phyloP scores from a whole-genome alignment of 2,797 vertebrate genomes.

The Enteromius afrohamiltoni region DNA sequence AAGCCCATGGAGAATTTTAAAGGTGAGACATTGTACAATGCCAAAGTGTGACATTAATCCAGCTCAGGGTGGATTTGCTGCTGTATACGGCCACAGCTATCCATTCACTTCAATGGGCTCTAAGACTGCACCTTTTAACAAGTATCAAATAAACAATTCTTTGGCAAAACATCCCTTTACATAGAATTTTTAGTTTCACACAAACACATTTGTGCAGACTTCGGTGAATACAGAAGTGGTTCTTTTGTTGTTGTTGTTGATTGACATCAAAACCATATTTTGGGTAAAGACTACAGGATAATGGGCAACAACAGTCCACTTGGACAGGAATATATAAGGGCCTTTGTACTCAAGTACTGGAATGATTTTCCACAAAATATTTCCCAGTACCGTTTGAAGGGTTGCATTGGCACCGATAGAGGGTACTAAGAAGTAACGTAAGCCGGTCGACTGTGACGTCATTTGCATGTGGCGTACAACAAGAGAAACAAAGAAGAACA shows the following conservation, averaged over 20 bases:
- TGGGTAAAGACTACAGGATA: not conserved
- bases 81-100: not conserved
- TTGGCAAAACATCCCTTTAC: not conserved
- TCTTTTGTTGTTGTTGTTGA: not conserved
- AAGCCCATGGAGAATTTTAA: constrained; percentile 1
- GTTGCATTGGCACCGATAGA: no score
- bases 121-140: not conserved
- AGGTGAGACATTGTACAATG: not conserved
- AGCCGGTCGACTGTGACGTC: no score
- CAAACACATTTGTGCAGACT: not conserved
- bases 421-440: no score
- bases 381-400: no score
- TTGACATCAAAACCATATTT: not conserved
- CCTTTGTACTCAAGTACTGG: no score
- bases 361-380: no score
- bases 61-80: not conserved
- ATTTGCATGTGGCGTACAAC: no score
- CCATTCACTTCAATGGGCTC: not conserved
- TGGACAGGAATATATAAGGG: not conserved
- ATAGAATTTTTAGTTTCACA: not conserved
- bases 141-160: not conserved
- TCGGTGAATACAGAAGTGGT: not conserved
- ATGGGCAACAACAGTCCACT: not conserved
- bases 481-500: no score
- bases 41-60: not conserved